Evolutionary conservation across 2,797 vertebrate species (phyloP).

Genomic region (Craterocephalus amniculus): DNA sequence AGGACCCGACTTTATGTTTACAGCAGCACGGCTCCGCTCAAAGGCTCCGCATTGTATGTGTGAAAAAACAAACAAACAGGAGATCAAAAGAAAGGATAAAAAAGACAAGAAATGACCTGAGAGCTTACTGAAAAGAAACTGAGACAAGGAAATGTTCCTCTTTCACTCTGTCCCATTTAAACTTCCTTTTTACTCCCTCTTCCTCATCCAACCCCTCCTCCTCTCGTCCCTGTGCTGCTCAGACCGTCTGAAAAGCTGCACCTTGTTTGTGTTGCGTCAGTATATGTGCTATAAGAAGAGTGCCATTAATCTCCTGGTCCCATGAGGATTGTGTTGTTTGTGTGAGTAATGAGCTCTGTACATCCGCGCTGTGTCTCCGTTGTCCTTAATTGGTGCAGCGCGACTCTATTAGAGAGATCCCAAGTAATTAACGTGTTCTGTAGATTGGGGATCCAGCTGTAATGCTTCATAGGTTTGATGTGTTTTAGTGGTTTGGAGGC

Average conservation of each 20-base stretch:
- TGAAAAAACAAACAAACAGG: slow-evolving; percentile 21
- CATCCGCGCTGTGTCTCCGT: slow-evolving; percentile 58
- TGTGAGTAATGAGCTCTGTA: slow-evolving; percentile 76
- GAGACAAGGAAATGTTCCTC: slow-evolving; percentile 18
- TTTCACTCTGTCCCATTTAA: slow-evolving; percentile 45
- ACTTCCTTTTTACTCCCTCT: slow-evolving; percentile 43
- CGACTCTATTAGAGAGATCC: slow-evolving; percentile 73
- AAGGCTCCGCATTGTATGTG: not conserved
- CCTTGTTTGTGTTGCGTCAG: slow-evolving; percentile 30
- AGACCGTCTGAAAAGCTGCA: slow-evolving; percentile 17
- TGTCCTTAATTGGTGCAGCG: slow-evolving; percentile 76
- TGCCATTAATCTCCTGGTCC: slow-evolving; percentile 71
- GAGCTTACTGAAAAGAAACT: slow-evolving; percentile 39
- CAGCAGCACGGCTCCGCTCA: slow-evolving; percentile 26
- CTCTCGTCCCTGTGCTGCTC: slow-evolving; percentile 5
- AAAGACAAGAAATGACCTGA: slow-evolving; percentile 55
- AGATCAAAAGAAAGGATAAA: slow-evolving; percentile 27
- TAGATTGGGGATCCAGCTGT: slow-evolving; percentile 18
- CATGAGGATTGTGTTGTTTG: slow-evolving; percentile 66
- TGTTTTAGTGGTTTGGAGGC: slow-evolving; percentile 25
- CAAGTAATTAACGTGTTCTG: slow-evolving; percentile 67
- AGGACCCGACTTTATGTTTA: slow-evolving; percentile 26
- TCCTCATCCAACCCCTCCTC: slow-evolving; percentile 10
- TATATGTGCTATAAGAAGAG: slow-evolving; percentile 47
- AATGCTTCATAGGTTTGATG: slow-evolving; percentile 13